phyloP scores from a whole-genome alignment of 64 coral and sea anemone genomes.

The Montipora foliosa region DNA sequence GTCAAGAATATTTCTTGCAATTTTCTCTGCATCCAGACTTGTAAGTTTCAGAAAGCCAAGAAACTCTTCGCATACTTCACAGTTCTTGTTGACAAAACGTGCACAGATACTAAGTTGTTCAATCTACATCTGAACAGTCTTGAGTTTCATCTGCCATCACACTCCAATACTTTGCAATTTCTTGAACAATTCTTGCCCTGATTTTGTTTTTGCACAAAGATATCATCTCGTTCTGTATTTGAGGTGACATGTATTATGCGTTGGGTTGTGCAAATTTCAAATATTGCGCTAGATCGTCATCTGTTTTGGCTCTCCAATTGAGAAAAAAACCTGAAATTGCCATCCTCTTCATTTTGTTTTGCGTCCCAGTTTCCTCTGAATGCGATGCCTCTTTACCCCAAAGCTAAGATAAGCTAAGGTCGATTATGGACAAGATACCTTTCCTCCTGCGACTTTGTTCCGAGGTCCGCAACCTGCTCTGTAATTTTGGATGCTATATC shows the following conservation, averaged over 20 bases:
- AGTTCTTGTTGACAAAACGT: not conserved
- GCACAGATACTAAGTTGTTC: constrained; percentile 14
- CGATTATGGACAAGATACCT: not conserved
- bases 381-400: constrained; percentile 50
- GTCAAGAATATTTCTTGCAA: not conserved
- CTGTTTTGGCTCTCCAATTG: constrained; percentile 42
- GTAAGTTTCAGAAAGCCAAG: not conserved
- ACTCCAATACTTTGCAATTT: constrained; percentile 67
- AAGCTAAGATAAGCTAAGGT: constrained; percentile 5
- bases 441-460: not conserved
- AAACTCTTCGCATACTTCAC: not conserved
- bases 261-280: constrained; percentile 57
- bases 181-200: constrained; percentile 47
- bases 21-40: not conserved
- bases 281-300: constrained; percentile 28
- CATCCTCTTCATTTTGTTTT: constrained; percentile 52
- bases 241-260: constrained; percentile 61
- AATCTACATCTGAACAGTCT: constrained; percentile 37
- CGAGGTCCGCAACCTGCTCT: not conserved
- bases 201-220: constrained; percentile 60
- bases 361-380: constrained; percentile 60
- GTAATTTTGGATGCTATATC: not conserved
- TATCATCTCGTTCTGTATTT: constrained; percentile 60
- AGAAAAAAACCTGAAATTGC: constrained; percentile 66
- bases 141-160: constrained; percentile 69